A percentile compares a stretch with the other conserved stretches of the same genome.
These are phyloP conservation scores for Patella ulyssiponensis DNA, from an alignment of 2,888 invertebrate genomes.

Conservation along the genomic window DNA sequence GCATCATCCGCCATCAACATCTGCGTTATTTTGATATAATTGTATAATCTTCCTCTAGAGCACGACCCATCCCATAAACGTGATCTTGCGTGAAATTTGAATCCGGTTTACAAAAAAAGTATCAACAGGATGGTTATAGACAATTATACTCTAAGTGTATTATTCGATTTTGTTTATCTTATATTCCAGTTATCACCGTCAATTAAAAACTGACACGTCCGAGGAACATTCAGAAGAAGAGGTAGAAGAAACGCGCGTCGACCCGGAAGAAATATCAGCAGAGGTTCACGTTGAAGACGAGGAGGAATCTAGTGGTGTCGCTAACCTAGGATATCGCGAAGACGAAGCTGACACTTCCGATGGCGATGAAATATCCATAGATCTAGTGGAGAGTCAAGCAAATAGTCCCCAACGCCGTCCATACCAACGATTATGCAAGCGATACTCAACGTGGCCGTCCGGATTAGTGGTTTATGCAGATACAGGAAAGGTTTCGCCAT, in stretches of 20 bases:
- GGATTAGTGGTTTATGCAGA: conserved; percentile 15
- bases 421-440: conserved; percentile 14
- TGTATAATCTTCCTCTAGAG: too few relatives aligned
- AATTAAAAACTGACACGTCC: conserved; percentile 26
- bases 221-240: conserved; percentile 1
- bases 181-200: conserved; percentile 39
- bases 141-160: too few relatives aligned
- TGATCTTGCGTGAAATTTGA: too few relatives aligned
- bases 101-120: too few relatives aligned
- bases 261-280: not conserved
- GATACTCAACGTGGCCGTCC: conserved; percentile 18
- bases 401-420: conserved; percentile 18
- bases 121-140: too few relatives aligned
- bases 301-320: conserved; percentile 7
- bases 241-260: not conserved
- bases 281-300: conserved; percentile 3
- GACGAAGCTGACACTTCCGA: conserved; percentile 15
- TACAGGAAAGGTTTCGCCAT: conserved; percentile 5
- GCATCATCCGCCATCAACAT: too few relatives aligned
- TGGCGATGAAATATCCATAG: conserved; percentile 14
- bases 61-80: too few relatives aligned
- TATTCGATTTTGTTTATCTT: not conserved
- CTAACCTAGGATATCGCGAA: conserved; percentile 26
- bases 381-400: conserved; percentile 3
- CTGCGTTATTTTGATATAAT: too few relatives aligned